Evolutionary conservation across 2,888 invertebrate genomes (phyloP).

Genomic region (Athripsodes cinereus): DNA sequence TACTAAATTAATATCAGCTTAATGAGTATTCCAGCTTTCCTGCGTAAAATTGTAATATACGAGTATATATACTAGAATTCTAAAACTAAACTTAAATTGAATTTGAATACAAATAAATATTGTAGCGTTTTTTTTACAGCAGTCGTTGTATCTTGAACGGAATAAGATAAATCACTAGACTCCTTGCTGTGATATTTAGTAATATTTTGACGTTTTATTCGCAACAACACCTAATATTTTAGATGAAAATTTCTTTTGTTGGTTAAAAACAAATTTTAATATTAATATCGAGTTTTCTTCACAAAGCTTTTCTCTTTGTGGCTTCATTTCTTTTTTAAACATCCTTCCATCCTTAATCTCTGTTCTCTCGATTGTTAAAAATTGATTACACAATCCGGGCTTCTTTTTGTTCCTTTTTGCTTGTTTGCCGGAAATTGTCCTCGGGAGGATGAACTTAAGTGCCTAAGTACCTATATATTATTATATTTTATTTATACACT

Average conservation of each 20-base stretch:
- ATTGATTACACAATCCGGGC: background rate
- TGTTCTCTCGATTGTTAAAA: slow-evolving; percentile 1
- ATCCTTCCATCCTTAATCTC: background rate
- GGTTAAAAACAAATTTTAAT: background rate
- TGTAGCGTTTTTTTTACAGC: too few relatives aligned
- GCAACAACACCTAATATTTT: background rate
- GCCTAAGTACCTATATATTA: background rate
- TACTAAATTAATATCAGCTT: too few relatives aligned
- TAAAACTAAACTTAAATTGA: too few relatives aligned
- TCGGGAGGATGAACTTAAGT: background rate
- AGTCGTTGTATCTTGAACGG: too few relatives aligned
- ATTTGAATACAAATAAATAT: too few relatives aligned
- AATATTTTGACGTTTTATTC: too few relatives aligned
- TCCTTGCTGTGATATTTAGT: too few relatives aligned
- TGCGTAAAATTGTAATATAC: too few relatives aligned
- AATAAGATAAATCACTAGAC: too few relatives aligned
- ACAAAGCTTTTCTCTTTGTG: background rate
- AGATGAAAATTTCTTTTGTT: background rate
- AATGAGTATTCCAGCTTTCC: too few relatives aligned
- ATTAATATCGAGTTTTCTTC: background rate
- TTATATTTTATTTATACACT: background rate
- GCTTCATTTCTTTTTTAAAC: slow-evolving; percentile 1
- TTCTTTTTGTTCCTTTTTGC: background rate
- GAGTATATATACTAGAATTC: too few relatives aligned
- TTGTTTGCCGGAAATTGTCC: slow-evolving; percentile 1